These are phyloP conservation scores for Babyrousa celebensis DNA, from an alignment of 2,797 vertebrate species.

Conservation along the genomic window DNA sequence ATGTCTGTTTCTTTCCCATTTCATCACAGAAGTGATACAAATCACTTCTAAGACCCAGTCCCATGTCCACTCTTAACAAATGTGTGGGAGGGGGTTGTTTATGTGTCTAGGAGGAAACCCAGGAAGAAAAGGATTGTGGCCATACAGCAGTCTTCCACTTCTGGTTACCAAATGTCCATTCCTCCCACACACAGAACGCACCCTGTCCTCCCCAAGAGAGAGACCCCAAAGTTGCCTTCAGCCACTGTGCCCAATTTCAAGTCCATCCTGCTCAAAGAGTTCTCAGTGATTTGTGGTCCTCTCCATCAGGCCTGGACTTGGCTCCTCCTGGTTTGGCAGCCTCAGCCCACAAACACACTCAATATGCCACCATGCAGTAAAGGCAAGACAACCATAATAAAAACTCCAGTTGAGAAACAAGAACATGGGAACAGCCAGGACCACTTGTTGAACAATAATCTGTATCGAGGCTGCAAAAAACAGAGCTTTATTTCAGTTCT, in stretches of 20 bases:
- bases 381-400: not conserved
- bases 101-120: not conserved
- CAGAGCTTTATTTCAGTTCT: not conserved
- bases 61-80: not conserved
- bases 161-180: not conserved
- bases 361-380: rapidly evolving
- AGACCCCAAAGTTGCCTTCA: not conserved
- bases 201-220: not conserved
- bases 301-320: not conserved
- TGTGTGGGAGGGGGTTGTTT: not conserved
- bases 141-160: not conserved
- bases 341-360: not conserved
- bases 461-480: not conserved
- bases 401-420: not conserved
- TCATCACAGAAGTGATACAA: not conserved
- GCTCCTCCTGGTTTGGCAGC: not conserved
- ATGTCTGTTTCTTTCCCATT: not conserved
- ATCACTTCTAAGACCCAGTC: not conserved
- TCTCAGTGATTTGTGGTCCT: not conserved
- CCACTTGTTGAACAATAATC: not conserved
- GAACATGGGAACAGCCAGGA: not conserved
- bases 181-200: not conserved
- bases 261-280: not conserved
- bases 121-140: not conserved
- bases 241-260: too few relatives aligned